Evolutionary conservation across 2,113 vertebrate species (phyloP), one percentile per base, ranked within the genome.

Genomic region (Lophochroa leadbeateri): DNA sequence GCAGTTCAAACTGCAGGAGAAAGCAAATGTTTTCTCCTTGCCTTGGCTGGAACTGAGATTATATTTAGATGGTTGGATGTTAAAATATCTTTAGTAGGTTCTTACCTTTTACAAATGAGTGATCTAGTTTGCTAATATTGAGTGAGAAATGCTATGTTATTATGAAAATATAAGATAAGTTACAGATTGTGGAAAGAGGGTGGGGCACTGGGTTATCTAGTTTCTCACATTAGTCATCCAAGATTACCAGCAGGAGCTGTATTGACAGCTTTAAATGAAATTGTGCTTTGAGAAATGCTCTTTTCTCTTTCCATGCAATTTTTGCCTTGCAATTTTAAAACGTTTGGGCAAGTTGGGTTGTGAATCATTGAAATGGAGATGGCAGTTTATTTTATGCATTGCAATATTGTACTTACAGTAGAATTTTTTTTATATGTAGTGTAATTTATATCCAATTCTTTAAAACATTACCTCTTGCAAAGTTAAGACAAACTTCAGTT

Each of bases 161-260:
- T 87, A 24, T 75, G 80, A 61, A 88, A 92, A 95, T 90, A 57
- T 16, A 83, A 82, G 7, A 57, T 17, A 83, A 81, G 14, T 75
- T 92, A 46, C 46, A 82, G 86, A 81, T 78, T 82, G 52, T 87
- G 81, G 78, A 74, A 94, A 43, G 91, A 92, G 94, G 95, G 96
- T 94, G 96, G 92, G 89, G 91, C 6, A 8, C 65, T 88, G 88
- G 65, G 64, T 89, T 96, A 92, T 94, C 94, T 94, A 33, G 77
- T 93, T 95, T 92, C 79, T 86, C 88, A 82, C 1, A 14, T 95
- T 96, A 96, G 89, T 97, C 92, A 96, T 58, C 81, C 81, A 39
- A 43, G 49, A 60, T 88, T 94, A 49, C 85, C 53, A 92, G 67
- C 69, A 77, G 72, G 79, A 88, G 88, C 72, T 81, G 61, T 86